Evolutionary conservation across 2,888 invertebrate genomes (phyloP).

Genomic region (Tiliacea citrago): DNA sequence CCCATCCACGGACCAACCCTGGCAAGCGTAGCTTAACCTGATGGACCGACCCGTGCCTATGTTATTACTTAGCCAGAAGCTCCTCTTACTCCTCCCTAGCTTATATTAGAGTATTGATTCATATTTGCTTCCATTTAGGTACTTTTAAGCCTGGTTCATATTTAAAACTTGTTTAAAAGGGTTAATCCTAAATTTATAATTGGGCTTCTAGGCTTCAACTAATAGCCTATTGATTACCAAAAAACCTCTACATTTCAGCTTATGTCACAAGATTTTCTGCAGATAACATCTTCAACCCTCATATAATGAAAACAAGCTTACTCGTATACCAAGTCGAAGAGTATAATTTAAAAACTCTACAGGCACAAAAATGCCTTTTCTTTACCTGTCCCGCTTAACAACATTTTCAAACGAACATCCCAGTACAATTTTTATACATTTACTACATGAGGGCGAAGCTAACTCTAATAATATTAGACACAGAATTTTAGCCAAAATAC

Average conservation of each 20-base stretch:
- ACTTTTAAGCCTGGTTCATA: too few species aligned
- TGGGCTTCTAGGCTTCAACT: background rate
- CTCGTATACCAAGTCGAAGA: background rate
- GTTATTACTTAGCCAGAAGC: too few species aligned
- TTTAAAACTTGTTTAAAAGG: too few species aligned
- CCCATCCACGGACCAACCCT: too few species aligned
- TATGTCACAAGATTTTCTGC: background rate
- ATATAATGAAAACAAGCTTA: background rate
- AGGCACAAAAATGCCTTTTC: background rate
- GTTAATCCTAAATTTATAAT: background rate
- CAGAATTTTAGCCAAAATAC: constrained; percentile 29
- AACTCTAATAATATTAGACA: constrained; percentile 16
- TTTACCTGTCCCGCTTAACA: background rate
- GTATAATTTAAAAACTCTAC: constrained; percentile 1
- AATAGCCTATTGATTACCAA: background rate
- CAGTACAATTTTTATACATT: background rate
- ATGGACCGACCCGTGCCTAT: too few species aligned
- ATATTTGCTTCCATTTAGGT: background rate
- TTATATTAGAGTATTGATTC: too few species aligned
- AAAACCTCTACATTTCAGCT: background rate
- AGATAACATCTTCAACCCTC: background rate
- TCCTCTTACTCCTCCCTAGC: too few species aligned
- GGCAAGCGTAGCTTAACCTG: too few species aligned
- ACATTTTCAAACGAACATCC: background rate
- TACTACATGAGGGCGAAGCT: background rate